These are phyloP conservation scores for Phalacrocorax carbo DNA, from an alignment of 2,113 vertebrate genomes.

Conservation along the genomic window DNA sequence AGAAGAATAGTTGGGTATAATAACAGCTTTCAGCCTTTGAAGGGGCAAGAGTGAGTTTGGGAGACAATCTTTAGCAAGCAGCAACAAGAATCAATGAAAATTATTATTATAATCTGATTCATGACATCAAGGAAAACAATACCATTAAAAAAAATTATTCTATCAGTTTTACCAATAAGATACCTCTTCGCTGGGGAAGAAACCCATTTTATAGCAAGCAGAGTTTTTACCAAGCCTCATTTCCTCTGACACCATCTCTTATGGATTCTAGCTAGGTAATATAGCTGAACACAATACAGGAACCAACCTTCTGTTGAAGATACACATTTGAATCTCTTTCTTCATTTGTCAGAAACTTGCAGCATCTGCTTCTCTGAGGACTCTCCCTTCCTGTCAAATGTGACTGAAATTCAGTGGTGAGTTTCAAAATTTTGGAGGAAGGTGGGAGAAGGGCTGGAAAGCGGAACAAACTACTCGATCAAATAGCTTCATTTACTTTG, in stretches of 20 bases:
- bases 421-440: background rate
- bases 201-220: background rate
- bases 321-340: background rate
- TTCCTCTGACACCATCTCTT: background rate
- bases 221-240: background rate
- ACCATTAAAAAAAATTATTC: background rate
- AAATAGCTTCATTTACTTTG: background rate
- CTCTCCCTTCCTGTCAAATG: background rate
- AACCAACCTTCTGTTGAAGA: background rate
- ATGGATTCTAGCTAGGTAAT: background rate
- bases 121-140: background rate
- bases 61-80: background rate
- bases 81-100: background rate
- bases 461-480: fast-evolving
- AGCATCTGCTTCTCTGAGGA: background rate
- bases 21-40: background rate
- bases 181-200: background rate
- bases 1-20: background rate
- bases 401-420: background rate
- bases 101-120: background rate
- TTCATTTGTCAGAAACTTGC: background rate
- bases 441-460: background rate
- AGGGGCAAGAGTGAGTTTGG: background rate
- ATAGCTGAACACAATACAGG: fast-evolving
- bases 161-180: background rate